phyloP scores from a whole-genome alignment of 2,797 vertebrate species.

The Echiichthys vipera region DNA sequence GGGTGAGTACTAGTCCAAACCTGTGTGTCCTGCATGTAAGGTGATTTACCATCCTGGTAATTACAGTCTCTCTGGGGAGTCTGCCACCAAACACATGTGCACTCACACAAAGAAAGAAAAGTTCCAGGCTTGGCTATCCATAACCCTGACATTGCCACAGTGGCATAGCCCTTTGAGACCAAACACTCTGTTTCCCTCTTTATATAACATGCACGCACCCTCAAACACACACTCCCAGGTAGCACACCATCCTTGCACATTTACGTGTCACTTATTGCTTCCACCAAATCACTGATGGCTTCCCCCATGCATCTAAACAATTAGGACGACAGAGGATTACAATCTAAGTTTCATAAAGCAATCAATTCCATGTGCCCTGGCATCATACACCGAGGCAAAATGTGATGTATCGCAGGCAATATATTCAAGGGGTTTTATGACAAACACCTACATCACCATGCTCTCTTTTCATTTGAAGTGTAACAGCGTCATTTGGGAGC shows the following conservation, averaged over 20 bases:
- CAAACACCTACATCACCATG: conserved; percentile 16
- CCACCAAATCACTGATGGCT: conserved; percentile 13
- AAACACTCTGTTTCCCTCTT: neutral
- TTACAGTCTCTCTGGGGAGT: conserved; percentile 63
- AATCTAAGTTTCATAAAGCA: conserved; percentile 32
- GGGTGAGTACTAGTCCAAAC: neutral
- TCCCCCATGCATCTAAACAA: conserved; percentile 37
- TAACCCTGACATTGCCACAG: conserved; percentile 67
- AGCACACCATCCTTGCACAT: neutral
- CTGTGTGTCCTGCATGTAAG: conserved; percentile 45
- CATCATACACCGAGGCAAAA: conserved; percentile 1
- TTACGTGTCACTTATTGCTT: conserved; percentile 11
- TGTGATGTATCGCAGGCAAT: conserved; percentile 28
- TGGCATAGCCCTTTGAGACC: conserved; percentile 54
- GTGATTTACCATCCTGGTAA: conserved; percentile 74
- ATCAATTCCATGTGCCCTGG: neutral
- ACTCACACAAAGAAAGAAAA: conserved; percentile 26
- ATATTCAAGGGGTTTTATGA: conserved; percentile 37
- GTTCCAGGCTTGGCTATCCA: conserved; percentile 51
- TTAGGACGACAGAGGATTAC: conserved; percentile 16
- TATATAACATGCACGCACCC: conserved; percentile 5
- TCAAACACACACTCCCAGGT: neutral
- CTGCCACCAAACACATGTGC: conserved; percentile 26
- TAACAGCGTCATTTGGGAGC: conserved; percentile 54
- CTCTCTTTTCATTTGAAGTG: conserved; percentile 57